Evolutionary conservation across 2,113 vertebrate species (phyloP), one percentile per base, ranked within the genome.

Genomic region (Takifugu bimaculatus): DNA sequence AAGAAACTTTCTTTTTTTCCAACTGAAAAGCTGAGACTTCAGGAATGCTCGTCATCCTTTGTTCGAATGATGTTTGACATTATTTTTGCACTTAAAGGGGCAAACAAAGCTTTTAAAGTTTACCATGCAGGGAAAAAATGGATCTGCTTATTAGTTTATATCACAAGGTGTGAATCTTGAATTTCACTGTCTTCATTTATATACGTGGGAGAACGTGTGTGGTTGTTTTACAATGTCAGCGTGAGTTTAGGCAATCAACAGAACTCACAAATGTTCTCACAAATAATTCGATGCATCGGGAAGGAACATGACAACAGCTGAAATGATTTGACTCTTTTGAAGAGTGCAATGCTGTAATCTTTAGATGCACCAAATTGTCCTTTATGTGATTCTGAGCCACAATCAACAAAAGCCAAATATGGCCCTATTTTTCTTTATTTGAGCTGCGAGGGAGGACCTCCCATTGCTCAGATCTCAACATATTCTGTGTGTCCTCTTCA

Each of bases 341-440:
- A 61, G 50, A 62, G 65, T 60, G 56, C 63, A 63, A 62, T 72
- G 56, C 68, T 65, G 54, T 71, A 84, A 83, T 87, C 83, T 82
- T 78, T 70, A 78, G 75, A 86, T 35, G 57, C 74, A 79, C 68
- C 76, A 71, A 75, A 81, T 77, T 73, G 57, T 63, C 80, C 72
- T 73, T 68, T 39, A 75, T 72, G 66, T 73, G 84, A 87, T 82
- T 77, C 77, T 75, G 68, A 82, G 75, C 51, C 71, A 78, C 65
- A 82, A 77, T 52, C 56, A 47, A 57, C 74, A 65, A 70, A 67
- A 14, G 65, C 86, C 85, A 86, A 89, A 89, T 90, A 90, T 85
- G 86, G 87, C 70, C 52, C 61, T 85, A 74, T 82, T 87, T 83
- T 74, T 77, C 76, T 77, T 71, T 73, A 83, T 80, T 32, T 71